Evolutionary conservation across 1,140 invertebrate genomes (phyloP).

Genomic region (Drosophila novamexicana): DNA sequence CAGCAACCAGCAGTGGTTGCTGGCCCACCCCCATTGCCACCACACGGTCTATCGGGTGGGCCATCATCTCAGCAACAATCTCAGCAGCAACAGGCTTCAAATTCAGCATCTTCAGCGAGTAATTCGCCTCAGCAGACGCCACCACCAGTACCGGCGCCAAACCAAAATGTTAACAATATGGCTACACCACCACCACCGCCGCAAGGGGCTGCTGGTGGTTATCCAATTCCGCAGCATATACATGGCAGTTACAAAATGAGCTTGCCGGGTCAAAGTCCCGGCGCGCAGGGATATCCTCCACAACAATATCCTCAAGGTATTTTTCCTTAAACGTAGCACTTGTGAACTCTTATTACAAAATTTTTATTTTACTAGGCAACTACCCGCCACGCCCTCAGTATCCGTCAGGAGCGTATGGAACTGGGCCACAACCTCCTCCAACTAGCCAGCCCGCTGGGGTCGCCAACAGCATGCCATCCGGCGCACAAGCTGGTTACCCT

Average conservation of each 20-base stretch:
- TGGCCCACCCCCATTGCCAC: conserved; percentile 89
- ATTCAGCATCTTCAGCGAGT: conserved; percentile 76
- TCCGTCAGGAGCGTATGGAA: conserved; percentile 85
- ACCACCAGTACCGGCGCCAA: conserved; percentile 85
- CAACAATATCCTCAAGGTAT: conserved; percentile 86
- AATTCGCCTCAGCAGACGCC: conserved; percentile 80
- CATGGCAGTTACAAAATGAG: conserved; percentile 82
- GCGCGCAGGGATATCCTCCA: conserved; percentile 86
- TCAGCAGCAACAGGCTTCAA: conserved; percentile 80
- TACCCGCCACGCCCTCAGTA: conserved; percentile 86
- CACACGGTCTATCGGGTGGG: conserved; percentile 56
- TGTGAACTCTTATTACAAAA: background rate
- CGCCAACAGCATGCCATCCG: conserved; percentile 84
- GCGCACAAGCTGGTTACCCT: conserved; percentile 84
- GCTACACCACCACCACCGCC: conserved; percentile 85
- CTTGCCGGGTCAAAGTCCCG: conserved; percentile 70
- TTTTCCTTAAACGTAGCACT: background rate
- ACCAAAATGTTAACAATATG: conserved; percentile 84
- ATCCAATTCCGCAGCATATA: conserved; percentile 81
- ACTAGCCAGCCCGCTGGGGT: conserved; percentile 66
- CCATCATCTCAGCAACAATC: conserved; percentile 80
- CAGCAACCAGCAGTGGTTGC: conserved; percentile 86
- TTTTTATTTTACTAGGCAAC: conserved; percentile 73
- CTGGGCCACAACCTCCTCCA: conserved; percentile 73
- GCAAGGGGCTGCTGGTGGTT: conserved; percentile 66